Evolutionary conservation across 2,888 invertebrate species (phyloP).

Genomic region (Choreutis nemorana): DNA sequence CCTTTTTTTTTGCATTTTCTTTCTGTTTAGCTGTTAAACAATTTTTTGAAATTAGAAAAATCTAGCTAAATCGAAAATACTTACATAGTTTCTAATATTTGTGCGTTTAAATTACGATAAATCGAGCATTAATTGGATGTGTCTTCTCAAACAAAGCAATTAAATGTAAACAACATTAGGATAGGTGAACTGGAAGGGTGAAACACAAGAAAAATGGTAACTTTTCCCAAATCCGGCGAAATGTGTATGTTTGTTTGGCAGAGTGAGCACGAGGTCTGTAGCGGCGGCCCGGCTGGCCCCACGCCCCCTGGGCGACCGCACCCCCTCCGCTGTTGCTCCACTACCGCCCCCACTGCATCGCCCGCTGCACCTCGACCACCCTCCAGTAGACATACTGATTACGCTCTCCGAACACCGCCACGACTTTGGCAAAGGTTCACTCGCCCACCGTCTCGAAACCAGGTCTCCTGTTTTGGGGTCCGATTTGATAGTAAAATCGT

Average conservation of each 20-base stretch:
- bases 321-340: slow-evolving; percentile 43
- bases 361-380: too few species aligned
- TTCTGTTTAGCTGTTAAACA: too few species aligned
- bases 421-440: slow-evolving; percentile 48
- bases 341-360: slow-evolving; percentile 15
- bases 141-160: neutral
- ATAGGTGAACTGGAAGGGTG: slow-evolving; percentile 58
- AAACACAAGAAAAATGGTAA: slow-evolving; percentile 64
- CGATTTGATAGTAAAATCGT: slow-evolving; percentile 41
- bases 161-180: slow-evolving; percentile 53
- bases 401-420: slow-evolving; percentile 56
- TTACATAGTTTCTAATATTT: slow-evolving; percentile 32
- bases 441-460: slow-evolving; percentile 44
- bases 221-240: slow-evolving; percentile 62
- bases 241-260: slow-evolving; percentile 57
- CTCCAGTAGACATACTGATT: slow-evolving; percentile 33
- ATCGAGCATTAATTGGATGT: neutral
- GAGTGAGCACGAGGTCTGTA: slow-evolving; percentile 51
- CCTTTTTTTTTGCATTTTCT: too few species aligned
- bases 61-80: too few species aligned
- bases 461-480: slow-evolving; percentile 23
- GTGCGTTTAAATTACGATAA: slow-evolving; percentile 9
- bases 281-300: slow-evolving; percentile 60
- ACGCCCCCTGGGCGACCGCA: slow-evolving; percentile 39
- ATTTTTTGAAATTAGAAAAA: too few species aligned